A percentile compares a stretch with the other conserved stretches of the same genome.
These are phyloP conservation scores for Thalassaphorura encarpata DNA, from an alignment of 1,140 invertebrate species.

Conservation along the genomic window DNA sequence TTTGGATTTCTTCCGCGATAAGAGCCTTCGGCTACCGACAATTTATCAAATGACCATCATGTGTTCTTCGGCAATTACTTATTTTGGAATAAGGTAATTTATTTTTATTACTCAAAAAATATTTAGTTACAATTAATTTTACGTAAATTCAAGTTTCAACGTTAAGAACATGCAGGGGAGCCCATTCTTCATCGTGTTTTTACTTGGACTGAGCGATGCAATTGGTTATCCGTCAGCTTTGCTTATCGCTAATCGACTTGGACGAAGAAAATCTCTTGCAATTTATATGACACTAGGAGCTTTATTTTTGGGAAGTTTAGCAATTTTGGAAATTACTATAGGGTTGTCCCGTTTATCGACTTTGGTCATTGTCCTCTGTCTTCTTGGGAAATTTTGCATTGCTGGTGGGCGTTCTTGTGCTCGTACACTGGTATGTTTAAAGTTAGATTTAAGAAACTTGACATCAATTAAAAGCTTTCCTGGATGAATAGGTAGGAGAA, in stretches of 20 bases:
- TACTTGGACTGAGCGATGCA: slow-evolving; percentile 18
- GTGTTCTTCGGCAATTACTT: slow-evolving; percentile 15
- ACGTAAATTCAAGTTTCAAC: too few relatives aligned
- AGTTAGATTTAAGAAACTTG: too few relatives aligned
- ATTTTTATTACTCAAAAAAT: too few relatives aligned
- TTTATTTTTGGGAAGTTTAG: slow-evolving; percentile 18
- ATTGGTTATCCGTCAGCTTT: slow-evolving; percentile 18
- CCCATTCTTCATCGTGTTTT: slow-evolving; percentile 17
- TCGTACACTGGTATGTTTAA: too few relatives aligned
- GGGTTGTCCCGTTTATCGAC: not conserved
- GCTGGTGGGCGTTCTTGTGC: slow-evolving; percentile 3
- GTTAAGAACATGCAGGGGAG: slow-evolving; percentile 24
- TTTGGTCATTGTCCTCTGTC: slow-evolving; percentile 4
- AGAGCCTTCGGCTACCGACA: slow-evolving; percentile 7
- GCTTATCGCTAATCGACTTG: slow-evolving; percentile 14
- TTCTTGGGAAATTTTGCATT: slow-evolving; percentile 7
- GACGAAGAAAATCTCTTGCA: slow-evolving; percentile 15
- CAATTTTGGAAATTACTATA: slow-evolving; percentile 15
- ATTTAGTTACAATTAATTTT: too few relatives aligned
- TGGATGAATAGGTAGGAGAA: not conserved
- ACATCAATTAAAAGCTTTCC: too few relatives aligned
- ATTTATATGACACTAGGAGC: slow-evolving; percentile 16
- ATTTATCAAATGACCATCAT: slow-evolving; percentile 17
- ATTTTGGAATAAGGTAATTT: slow-evolving; percentile 29
- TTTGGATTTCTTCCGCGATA: slow-evolving; percentile 20